Evolutionary conservation across 2,113 vertebrate species (phyloP).

Genomic region (Pandion haliaetus): DNA sequence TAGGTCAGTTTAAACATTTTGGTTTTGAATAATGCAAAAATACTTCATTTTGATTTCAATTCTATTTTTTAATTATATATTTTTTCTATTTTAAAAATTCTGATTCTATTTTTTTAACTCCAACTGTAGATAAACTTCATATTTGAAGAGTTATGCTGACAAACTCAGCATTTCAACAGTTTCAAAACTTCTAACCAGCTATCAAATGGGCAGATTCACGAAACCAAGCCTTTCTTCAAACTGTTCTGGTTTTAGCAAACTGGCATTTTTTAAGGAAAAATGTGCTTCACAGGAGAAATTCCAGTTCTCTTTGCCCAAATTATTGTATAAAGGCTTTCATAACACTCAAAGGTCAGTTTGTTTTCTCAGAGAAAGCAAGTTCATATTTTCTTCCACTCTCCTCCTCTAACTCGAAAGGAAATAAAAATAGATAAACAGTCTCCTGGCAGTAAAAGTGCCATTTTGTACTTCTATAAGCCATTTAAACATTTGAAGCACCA

Average conservation of each 20-base stretch:
- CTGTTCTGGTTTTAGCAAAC: neutral
- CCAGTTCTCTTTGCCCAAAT: neutral
- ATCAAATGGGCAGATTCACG: neutral
- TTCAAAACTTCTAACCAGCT: neutral
- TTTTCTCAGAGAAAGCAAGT: neutral
- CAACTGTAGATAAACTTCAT: neutral
- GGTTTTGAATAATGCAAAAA: neutral
- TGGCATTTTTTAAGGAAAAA: constrained; percentile 46
- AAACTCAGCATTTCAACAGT: neutral
- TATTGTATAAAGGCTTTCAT: constrained; percentile 22
- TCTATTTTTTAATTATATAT: neutral
- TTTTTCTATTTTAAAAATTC: neutral
- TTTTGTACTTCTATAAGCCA: neutral
- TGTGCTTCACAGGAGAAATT: neutral
- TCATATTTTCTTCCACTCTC: neutral
- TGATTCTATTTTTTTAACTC: neutral
- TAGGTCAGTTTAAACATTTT: neutral
- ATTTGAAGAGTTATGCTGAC: neutral
- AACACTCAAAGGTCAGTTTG: constrained; percentile 15
- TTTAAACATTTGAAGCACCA: neutral
- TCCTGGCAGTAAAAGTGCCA: neutral
- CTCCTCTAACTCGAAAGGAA: neutral
- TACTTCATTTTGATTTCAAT: neutral
- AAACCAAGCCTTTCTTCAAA: neutral
- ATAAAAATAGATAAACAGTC: neutral